Evolutionary conservation across 2,888 invertebrate genomes (phyloP), one percentile per base, ranked within the genome.

Genomic region (Tinea semifulvella): DNA sequence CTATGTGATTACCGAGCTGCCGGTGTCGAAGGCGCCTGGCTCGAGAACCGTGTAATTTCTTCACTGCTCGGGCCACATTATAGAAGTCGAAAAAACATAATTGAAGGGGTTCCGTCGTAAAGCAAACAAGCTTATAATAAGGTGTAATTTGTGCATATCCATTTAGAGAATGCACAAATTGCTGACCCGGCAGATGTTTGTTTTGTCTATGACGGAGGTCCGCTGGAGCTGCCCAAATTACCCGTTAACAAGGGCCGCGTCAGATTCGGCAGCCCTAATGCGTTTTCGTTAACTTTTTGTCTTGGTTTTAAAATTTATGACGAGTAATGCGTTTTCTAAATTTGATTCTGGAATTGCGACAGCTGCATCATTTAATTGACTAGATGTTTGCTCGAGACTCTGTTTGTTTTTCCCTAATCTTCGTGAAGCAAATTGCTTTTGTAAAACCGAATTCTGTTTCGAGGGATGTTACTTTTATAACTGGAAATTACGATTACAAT

Each of bases 71-170:
- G 62, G 68, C 65, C 70, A 72, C 72, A 72, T 80, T 76, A 77
- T 75, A 68, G 77, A 76, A 73, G 69, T 68, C 62, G 68, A 68
- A 75, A 76, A 77, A 79, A 77, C 72, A 71, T 79, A 79, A 80
- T 79, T 80, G 76, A 68, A 63, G 79, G 79, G 76, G 76, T 72
- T 63, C 74, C 76, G 61, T 76, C 77, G 76, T 76, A 80, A 80
- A 79, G 79, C 80, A 80, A 80, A 80, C 80, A 80, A 79, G 79
- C 79, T 79, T 79, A 80, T 79, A 80, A 80, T 80, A 80, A 80
- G 80, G 61, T 80, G 69, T 80, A 80, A 80, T 80, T 80, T 79
- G 79, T 75, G 77, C 70, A 74, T 25, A 38, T 70, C 74, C 80
- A 79, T 79, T 80, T 79, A 79, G 79, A 79, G 79, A 79, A 79